Percentiles rank a stretch among this genome's conserved stretches.
Conservation (phyloP, 2,797 vertebrate genomes). For the Sibirionetta formosa region DNA sequence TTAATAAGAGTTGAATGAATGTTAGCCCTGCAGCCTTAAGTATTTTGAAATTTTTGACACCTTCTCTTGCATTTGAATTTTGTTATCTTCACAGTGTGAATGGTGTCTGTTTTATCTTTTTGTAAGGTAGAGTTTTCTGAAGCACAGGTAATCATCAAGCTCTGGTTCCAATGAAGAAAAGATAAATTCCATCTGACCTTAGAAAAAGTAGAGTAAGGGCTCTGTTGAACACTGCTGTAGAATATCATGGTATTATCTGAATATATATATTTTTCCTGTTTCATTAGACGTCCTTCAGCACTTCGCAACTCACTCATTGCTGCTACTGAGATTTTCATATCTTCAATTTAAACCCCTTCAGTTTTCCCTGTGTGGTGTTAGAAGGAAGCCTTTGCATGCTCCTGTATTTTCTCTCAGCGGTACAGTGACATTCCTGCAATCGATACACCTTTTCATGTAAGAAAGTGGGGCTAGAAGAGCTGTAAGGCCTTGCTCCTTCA, state of each 20-base stretch:
- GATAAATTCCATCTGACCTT: neutral
- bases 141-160: neutral
- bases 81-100: neutral
- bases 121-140: neutral
- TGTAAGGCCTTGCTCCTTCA: neutral
- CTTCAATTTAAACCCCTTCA: neutral
- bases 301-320: neutral
- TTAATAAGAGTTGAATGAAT: conserved; percentile 16
- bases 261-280: neutral
- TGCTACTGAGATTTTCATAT: neutral
- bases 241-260: neutral
- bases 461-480: neutral
- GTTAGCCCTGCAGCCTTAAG: conserved; percentile 19
- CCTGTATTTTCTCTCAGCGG: neutral
- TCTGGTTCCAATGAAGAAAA: neutral
- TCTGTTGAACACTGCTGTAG: neutral
- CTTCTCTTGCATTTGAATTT: conserved; percentile 7
- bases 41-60: neutral
- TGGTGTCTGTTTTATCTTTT: neutral
- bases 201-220: neutral
- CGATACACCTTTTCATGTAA: neutral
- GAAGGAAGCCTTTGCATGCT: neutral
- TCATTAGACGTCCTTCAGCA: neutral
- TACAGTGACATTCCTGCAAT: rapidly evolving
- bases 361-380: neutral